A percentile compares a stretch with the other conserved stretches of the same genome.
These are phyloP conservation scores for Branchipolynoe longqiensis DNA, from an alignment of 2,888 invertebrate genomes.

Conservation along the genomic window DNA sequence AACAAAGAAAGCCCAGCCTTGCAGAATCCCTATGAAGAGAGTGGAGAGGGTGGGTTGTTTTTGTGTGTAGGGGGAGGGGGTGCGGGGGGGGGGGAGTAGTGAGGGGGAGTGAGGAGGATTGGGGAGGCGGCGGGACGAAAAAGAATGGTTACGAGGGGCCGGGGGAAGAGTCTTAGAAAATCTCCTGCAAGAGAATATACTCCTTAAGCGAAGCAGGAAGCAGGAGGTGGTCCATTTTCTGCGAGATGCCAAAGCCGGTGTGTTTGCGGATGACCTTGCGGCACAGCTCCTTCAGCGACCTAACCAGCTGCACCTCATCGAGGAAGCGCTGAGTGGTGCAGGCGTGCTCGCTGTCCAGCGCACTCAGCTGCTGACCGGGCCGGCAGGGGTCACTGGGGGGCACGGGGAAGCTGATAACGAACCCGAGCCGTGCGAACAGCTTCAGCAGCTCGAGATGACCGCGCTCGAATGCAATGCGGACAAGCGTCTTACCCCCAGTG, in stretches of 20 bases:
- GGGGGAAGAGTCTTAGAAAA: slow-evolving; percentile 63
- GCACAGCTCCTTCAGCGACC: slow-evolving; percentile 79
- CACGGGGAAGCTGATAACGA: slow-evolving; percentile 68
- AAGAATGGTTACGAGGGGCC: background rate
- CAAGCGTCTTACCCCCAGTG: slow-evolving; percentile 67
- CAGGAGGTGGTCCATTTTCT: slow-evolving; percentile 76
- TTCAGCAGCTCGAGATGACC: slow-evolving; percentile 80
- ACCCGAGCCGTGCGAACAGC: slow-evolving; percentile 78
- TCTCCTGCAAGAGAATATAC: slow-evolving; percentile 78
- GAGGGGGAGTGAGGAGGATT: too few species aligned
- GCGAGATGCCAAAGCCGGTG: slow-evolving; percentile 77
- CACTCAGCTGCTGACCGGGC: slow-evolving; percentile 50
- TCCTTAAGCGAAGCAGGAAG: slow-evolving; percentile 79
- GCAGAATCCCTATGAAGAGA: too few species aligned
- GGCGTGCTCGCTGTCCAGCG: slow-evolving; percentile 75
- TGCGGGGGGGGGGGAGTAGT: too few species aligned
- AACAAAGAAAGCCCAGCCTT: too few species aligned
- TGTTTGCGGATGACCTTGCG: slow-evolving; percentile 79
- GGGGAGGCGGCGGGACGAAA: background rate
- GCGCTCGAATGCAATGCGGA: slow-evolving; percentile 79
- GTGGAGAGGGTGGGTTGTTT: too few species aligned
- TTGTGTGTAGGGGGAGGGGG: too few species aligned
- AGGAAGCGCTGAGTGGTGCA: slow-evolving; percentile 75
- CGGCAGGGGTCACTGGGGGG: slow-evolving; percentile 25
- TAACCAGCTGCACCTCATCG: slow-evolving; percentile 76